A percentile compares a stretch with the other conserved stretches of the same genome.
Conservation (phyloP, 1,140 invertebrate species). For the Zaprionus taronus region DNA sequence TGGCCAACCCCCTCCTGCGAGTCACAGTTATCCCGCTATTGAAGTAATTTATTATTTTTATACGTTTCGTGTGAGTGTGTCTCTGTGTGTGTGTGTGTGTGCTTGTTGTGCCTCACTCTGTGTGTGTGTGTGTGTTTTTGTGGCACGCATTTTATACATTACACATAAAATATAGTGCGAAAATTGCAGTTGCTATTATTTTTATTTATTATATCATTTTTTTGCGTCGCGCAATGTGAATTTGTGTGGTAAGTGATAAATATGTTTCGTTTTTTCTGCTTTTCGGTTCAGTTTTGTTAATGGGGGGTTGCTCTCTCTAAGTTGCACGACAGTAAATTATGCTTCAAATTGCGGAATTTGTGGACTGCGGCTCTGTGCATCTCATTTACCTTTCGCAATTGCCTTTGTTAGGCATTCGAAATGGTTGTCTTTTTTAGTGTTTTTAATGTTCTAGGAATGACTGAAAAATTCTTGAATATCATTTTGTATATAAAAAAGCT, state of each 20-base stretch:
- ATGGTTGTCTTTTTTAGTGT: neutral
- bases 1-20: neutral
- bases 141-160: constrained; percentile 61
- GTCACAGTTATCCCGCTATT: constrained; percentile 55
- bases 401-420: neutral
- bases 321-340: constrained; percentile 21
- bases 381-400: constrained; percentile 12
- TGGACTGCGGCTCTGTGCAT: constrained; percentile 18
- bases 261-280: constrained; percentile 31
- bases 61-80: constrained; percentile 62
- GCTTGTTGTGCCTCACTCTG: constrained; percentile 22
- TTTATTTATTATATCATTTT: constrained; percentile 63
- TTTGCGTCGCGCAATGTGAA: constrained; percentile 28
- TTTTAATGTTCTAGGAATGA: neutral
- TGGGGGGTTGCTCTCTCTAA: constrained; percentile 35
- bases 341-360: constrained; percentile 15
- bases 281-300: constrained; percentile 24
- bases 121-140: constrained; percentile 31
- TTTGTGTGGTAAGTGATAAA: constrained; percentile 64
- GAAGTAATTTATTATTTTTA: constrained; percentile 81
- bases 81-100: constrained; percentile 31
- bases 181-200: constrained; percentile 61
- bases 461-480: neutral
- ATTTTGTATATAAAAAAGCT: neutral
- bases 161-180: constrained; percentile 61